Base-by-base conservation (phyloP, 2,797 vertebrate genomes). In the Argentina silus region DNA sequence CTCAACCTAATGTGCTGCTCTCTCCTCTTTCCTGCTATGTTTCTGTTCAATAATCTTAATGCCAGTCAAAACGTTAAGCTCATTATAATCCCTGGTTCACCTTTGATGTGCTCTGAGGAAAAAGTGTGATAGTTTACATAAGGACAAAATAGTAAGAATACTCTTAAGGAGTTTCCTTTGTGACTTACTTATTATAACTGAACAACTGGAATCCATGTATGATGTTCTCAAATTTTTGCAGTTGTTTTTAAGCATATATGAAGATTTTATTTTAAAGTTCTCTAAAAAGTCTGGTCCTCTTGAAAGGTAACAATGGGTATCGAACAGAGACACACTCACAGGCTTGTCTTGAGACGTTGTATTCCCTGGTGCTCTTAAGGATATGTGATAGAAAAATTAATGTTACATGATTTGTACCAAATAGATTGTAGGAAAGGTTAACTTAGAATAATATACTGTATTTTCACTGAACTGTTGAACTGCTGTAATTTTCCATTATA, bases 21-120 rank as follows among this genome's bases (percentile, higher is more conserved):
- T 50, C 36, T 67, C 72, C 8, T 27, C 65, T 78, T 81, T 85
- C 77, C 85, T 76, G 84, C 78, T 87, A 76, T 69, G 74, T 81
- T 88, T 81, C 80, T 80, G 74, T 81, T 84, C 85, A 72, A 72
- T 78, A 12, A 17, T 61, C 69, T 74, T 84, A 82, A 81, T 62
- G 59, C 79, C 67, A 69, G 74, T 84, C 78, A 74, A 66, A 80
- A 69, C 67, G 78, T 77, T 84, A 88, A 89, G 79, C 85, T 85
- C 81, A 86, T 88, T 86, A 81, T 19, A 62, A 62, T 76, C 70
- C 59, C 0, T 48, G 73, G 74, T 72, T 82, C 78, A 76, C 57
- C 82, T 86, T 78, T 86, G 85, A 89, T 78, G 74, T 81, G 78
- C 60, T 10, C 1, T 2, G 69, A 79, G 73, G 67, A 73, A 67